Base-by-base conservation (phyloP, 1,140 invertebrate genomes). In the Xylocopa sonorina region DNA sequence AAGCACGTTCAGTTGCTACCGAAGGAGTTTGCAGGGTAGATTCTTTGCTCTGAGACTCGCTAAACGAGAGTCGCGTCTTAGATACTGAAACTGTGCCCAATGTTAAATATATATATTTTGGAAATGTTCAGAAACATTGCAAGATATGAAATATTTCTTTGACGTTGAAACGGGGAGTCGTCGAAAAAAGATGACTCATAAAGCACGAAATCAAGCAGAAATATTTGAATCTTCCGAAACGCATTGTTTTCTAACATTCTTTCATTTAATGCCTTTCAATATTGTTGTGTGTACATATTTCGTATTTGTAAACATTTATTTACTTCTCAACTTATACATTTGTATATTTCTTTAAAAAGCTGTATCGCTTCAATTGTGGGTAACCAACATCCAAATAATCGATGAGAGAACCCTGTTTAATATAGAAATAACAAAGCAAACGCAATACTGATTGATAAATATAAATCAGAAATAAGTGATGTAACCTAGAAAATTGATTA, bases 1-100 rank as follows among this genome's bases (percentile, higher is more conserved):
- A 4, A 69, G 72, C 81, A 83, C 78, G 78, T 53, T 63, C 69
- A 14, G 57, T n/a, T 38, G 24, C 14, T 66, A n/a, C n/a, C n/a
- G n/a, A n/a, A n/a, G 58, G 34, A 24, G 12, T 9, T 27, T 41
- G 27, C 51, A 21, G 1, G 62, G 1, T 43, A 69, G 43, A 29
- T 64, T 81, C 67, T 66, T 38, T 29, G 43, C 34, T 43, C 60
- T 27, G 63, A 14, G 53, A 76, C 50, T 77, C 51, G 27, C 38
- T 46, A 71, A 72, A 83, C 46, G 57, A 51, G n/a, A 29, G 32
- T 58, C 55, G 32, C 48, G 16, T 48, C 27, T 7, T 10, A 73
- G 21, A 50, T 12, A n/a, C 69, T 18, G 29, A 69, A 75, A 68
- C 53, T 69, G 55, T 12, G 58, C 27, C 6, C 24, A 73, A 62